A percentile compares a stretch with the other conserved stretches of the same genome.
Conservation (phyloP, 1,140 invertebrate species). For the Pachypsylla venusta region DNA sequence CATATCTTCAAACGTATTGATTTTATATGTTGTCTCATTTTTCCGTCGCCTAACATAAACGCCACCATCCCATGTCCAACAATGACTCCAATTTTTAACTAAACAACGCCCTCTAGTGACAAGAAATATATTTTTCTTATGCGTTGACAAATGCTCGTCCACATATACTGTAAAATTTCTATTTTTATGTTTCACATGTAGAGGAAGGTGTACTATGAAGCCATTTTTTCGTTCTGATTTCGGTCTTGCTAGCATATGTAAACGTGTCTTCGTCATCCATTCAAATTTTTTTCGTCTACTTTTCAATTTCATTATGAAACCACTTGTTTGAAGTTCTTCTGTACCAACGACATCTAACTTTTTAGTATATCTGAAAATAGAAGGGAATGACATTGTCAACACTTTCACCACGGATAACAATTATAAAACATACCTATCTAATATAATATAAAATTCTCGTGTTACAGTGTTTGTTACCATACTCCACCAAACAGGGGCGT, state of each 20-base stretch:
- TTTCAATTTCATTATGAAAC: not conserved
- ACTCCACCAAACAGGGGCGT: no score
- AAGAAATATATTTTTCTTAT: not conserved
- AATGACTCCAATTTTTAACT: not conserved
- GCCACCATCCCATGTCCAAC: not conserved
- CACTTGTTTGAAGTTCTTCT: not conserved
- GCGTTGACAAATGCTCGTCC: constrained; percentile 1
- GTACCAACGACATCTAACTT: not conserved
- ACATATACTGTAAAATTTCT: not conserved
- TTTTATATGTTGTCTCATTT: not conserved
- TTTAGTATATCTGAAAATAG: not conserved
- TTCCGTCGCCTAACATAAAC: not conserved
- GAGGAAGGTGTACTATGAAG: not conserved
- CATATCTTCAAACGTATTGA: not conserved
- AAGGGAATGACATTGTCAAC: no score
- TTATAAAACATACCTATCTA: no score
- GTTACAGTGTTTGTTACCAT: no score
- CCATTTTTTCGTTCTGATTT: not conserved
- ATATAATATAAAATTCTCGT: no score
- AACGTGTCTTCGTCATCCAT: not conserved
- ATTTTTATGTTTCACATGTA: not conserved
- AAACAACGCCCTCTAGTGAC: not conserved
- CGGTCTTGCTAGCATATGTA: not conserved
- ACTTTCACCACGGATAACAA: no score
- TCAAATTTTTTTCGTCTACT: not conserved